Base-by-base conservation (phyloP, 2,113 vertebrate genomes). In the Speoplatyrhinus poulsoni region DNA sequence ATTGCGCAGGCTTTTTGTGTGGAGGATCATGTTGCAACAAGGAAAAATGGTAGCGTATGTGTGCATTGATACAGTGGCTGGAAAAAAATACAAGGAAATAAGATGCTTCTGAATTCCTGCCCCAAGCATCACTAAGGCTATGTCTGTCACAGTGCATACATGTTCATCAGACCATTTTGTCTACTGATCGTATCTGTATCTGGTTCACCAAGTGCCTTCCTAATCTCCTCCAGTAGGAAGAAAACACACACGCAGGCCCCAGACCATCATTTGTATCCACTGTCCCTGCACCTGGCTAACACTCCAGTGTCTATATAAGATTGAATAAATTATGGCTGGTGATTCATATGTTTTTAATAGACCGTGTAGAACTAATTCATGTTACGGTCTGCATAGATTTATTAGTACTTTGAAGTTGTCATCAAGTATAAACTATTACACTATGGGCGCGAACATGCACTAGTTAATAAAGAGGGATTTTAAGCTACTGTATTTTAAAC, bases 101-200 rank as follows among this genome's bases (percentile, higher is more conserved):
- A 76, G 77, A 75, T 54, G 13, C 52, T 64, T 73, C 58, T 69
- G 64, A 66, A 67, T 72, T 65, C 46, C 12, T n/a, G 53, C 16
- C 63, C 6, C 15, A 33, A 56, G 64, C 46, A 1, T 67, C 5
- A 4, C 70, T 52, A 33, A 1, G 9, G 33, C 50, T 49, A n/a
- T 56, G 33, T 41, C 46, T 53, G 13, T 12, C 60, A 75, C 62
- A 80, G 56, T 70, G 73, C 58, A 50, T 16, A 58, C 69, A 16
- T 13, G 12, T 62, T 75, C 41, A 48, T 16, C 49, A 60, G 52
- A 70, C 62, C 59, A 26, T 76, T 41, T 75, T 62, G 57, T 85
- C 72, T 73, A 36, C 46, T 15, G 58, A 74, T 73, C 71, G 55
- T 6, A 26, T 26, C 26, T 26, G 62, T 73, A 73, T 83, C 77